A percentile compares a stretch with the other conserved stretches of the same genome.
These are phyloP conservation scores for Aethes cnicana DNA, from an alignment of 2,888 invertebrate genomes.

Conservation along the genomic window DNA sequence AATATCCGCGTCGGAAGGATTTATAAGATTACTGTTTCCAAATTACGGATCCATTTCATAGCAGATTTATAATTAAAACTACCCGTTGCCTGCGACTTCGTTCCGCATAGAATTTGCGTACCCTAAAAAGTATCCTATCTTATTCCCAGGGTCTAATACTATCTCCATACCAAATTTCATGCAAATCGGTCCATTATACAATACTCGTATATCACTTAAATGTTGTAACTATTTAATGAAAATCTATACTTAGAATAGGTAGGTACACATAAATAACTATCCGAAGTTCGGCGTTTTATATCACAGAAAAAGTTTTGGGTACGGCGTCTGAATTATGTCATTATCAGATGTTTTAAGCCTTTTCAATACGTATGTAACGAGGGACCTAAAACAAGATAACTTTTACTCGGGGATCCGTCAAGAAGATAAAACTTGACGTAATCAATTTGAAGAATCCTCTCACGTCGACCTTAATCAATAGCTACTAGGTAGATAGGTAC, in stretches of 20 bases:
- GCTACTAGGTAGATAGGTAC: no score
- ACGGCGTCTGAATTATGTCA: constrained; percentile 20
- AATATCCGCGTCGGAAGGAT: constrained; percentile 21
- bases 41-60: constrained; percentile 26
- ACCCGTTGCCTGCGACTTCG: neutral
- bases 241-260: no score
- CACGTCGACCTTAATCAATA: constrained; percentile 5
- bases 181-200: no score
- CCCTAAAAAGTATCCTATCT: constrained; percentile 8
- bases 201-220: no score
- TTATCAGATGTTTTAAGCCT: constrained; percentile 24
- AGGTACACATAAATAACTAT: no score
- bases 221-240: no score
- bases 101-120: neutral
- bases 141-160: no score
- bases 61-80: constrained; percentile 15
- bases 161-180: no score
- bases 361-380: constrained; percentile 21
- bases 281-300: constrained; percentile 17
- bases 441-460: constrained; percentile 5
- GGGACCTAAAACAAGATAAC: neutral
- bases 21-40: constrained; percentile 21
- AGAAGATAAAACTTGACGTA: neutral
- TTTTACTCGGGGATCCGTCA: constrained; percentile 5
- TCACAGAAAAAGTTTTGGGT: constrained; percentile 27